A percentile compares a stretch with the other conserved stretches of the same genome.
Evolutionary conservation across 2,113 vertebrate species (phyloP).

Genomic region (Tichodroma muraria): DNA sequence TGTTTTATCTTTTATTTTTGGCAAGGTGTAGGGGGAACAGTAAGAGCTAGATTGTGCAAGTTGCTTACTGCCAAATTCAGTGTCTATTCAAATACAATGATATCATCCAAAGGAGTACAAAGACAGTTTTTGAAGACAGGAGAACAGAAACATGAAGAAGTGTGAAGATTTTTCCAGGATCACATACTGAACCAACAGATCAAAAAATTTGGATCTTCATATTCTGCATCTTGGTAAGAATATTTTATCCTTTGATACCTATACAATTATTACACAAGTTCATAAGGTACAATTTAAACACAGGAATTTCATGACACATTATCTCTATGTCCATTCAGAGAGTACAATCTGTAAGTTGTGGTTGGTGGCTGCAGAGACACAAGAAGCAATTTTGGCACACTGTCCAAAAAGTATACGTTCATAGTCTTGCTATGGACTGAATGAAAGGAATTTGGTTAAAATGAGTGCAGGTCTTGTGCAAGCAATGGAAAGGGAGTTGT

Average conservation of each 20-base stretch:
- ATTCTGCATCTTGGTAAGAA: neutral
- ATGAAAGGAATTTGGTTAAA: neutral
- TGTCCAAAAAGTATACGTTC: neutral
- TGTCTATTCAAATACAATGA: conserved; percentile 3
- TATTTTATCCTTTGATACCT: neutral
- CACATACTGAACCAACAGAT: neutral
- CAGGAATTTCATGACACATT: neutral
- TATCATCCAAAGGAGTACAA: neutral
- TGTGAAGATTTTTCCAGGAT: neutral
- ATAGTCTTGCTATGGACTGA: neutral
- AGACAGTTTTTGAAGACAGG: neutral
- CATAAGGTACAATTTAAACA: neutral
- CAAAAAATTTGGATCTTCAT: neutral
- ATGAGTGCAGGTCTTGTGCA: neutral
- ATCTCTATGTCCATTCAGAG: neutral
- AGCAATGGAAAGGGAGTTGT: neutral
- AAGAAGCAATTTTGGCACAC: neutral
- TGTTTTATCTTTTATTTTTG: conserved; percentile 46
- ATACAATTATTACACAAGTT: neutral
- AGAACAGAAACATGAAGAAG: neutral
- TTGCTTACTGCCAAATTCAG: neutral
- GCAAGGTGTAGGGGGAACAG: conserved; percentile 18
- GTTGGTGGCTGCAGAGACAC: neutral
- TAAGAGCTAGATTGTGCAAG: conserved; percentile 10
- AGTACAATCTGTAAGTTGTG: neutral